Evolutionary conservation across 2,888 invertebrate species (phyloP).

Genomic region (Athalia rosae): DNA sequence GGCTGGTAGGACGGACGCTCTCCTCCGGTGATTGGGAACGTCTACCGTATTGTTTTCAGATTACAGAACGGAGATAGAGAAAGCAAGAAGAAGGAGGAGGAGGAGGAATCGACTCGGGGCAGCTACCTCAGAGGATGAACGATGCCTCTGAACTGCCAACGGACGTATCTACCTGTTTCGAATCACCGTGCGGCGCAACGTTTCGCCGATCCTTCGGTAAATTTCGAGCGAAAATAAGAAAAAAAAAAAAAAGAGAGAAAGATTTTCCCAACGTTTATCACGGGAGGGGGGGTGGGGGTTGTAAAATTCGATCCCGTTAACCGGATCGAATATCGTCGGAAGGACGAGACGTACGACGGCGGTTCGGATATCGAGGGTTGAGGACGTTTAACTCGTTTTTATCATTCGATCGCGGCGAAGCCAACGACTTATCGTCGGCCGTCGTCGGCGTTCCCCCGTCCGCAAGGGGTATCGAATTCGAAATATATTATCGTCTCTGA

Average conservation of each 20-base stretch:
- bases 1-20: conserved; percentile 45
- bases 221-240: conserved; percentile 31
- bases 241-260: too few relatives aligned
- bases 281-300: conserved; percentile 13
- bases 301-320: background rate
- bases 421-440: conserved; percentile 17
- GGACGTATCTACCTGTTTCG: background rate
- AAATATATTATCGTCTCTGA: conserved; percentile 20
- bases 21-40: conserved; percentile 50
- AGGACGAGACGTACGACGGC: too few relatives aligned
- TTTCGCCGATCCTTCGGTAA: background rate
- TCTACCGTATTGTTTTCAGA: conserved; percentile 58
- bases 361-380: background rate
- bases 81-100: background rate
- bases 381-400: conserved; percentile 21
- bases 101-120: background rate
- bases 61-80: conserved; percentile 51
- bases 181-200: background rate
- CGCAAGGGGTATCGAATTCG: conserved; percentile 18
- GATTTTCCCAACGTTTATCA: background rate
- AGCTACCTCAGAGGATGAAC: conserved; percentile 9
- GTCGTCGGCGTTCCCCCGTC: conserved; percentile 17
- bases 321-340: too few relatives aligned
- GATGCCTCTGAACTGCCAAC: conserved; percentile 18
- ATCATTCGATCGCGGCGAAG: conserved; percentile 5